Evolutionary conservation across 2,797 vertebrate genomes (phyloP), one percentile per base, ranked within the genome.

Genomic region (Philypnodon macrostomus): DNA sequence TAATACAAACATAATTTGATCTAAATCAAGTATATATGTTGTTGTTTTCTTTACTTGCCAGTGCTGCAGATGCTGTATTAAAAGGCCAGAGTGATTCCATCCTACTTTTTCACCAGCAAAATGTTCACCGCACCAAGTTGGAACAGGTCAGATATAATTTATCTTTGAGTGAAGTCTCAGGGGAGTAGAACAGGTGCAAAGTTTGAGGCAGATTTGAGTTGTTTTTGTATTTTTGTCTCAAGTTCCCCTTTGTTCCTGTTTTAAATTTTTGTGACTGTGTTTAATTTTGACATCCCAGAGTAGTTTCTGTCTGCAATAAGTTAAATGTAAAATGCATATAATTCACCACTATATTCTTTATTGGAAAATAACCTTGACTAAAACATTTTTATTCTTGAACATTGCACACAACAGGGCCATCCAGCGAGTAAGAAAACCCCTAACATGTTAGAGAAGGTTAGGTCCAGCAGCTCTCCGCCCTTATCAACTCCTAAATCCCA

Each of bases 51-150:
- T 32, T 45, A 5, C 11, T n/a, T 31, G n/a, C 19, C 88, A 99
- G 97, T 61, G 97, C 97, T 60, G 94, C 97, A 0, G 96, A 98
- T 58, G 94, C 97, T 4, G 95, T 99, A 24, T 85, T 97, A 34
- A 95, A 98, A 73, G 96, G 96, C 53, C 93, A 92, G 64, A 90
- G 90, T 0, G 95, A 95, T 52, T 98, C 95, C 72, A 98, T 99
- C 59, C 91, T 99, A n/a, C 78, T 90, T 59, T 99, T 96, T 86
- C 97, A 99, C 85, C 93, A 97, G 91, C 95, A 98, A 85, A 96
- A 97, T 0, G 92, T 97, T 67, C 91, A 93, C 0, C 89, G 91
- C 59, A 88, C 91, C 59, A 98, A 97, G 84, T 81, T 98, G 60
- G 95, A 96, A 64, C 94, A 99, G 94, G 96, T 97, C 53, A 63